Conservation (phyloP, 2,113 vertebrate species). For the Pollachius pollachius region DNA sequence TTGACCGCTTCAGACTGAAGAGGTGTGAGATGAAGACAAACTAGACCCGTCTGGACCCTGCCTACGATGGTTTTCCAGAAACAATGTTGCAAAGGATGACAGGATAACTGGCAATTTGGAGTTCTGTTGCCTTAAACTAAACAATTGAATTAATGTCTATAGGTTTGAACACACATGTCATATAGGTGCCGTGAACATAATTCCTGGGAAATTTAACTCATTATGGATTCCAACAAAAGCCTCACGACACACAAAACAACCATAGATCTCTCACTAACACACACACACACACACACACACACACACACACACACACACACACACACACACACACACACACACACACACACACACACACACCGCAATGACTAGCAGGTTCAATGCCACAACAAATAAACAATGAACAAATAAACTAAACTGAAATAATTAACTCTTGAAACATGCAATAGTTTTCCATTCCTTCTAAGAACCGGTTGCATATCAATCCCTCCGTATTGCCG, state of each 20-base stretch:
- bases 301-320: background rate
- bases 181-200: conserved; percentile 2
- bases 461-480: background rate
- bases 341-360: background rate
- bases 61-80: too few species aligned
- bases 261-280: background rate
- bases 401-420: background rate
- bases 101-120: too few species aligned
- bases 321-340: background rate
- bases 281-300: background rate
- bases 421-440: too few species aligned
- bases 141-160: background rate
- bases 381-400: background rate
- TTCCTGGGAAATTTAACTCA: conserved; percentile 4
- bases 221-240: conserved; percentile 38
- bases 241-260: conserved; percentile 13
- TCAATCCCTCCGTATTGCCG: background rate
- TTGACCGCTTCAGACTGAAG: too few species aligned
- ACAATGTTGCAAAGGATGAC: too few species aligned
- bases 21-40: too few species aligned
- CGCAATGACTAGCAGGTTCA: background rate
- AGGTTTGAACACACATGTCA: background rate
- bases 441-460: background rate
- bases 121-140: too few species aligned
- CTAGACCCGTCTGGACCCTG: too few species aligned